Evolutionary conservation across 2,113 vertebrate genomes (phyloP), one percentile per base, ranked within the genome.

Genomic region (Lycaon pictus): DNA sequence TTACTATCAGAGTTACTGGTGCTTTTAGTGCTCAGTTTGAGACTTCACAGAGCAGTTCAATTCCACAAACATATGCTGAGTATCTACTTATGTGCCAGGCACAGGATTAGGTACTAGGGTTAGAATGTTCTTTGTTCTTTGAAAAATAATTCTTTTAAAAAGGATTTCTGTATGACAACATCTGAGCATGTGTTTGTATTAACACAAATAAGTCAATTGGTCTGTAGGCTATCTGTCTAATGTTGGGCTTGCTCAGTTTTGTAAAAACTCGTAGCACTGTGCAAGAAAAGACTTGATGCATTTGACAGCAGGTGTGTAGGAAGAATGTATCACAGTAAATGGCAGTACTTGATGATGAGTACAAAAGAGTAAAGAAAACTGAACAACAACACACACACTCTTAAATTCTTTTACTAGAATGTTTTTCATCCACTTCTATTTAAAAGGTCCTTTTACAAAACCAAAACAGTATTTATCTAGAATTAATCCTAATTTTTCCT

Each of bases 211-310:
- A 92, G 90, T 94, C 80, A 97, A 76, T 77, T 97, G 93, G 88
- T 95, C 97, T 96, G 63, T 63, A 92, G 95, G 97, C 82, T 89
- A 85, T 89, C 92, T 98, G 95, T 11, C 3, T 91, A 93, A n/a
- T 65, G 93, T 93, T 97, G 95, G 97, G 93, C 96, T 98, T 98
- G 98, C 98, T 98, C 93, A 98, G 63, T 53, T 97, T 77, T 95
- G 84, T 43, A 84, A 81, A 98, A 98, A 98, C 96, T 92, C 0
- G 48, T 53, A 98, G 98, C 65, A 3, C 97, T 97, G 97, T 97
- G 97, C 98, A 98, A 98, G 98, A 98, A 98, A 98, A 98, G 98
- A 98, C 98, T 98, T 53, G 98, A 98, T 90, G 74, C 27, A 35
- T 90, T 87, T 98, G 97, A 98, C 94, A 98, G 98, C 98, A 99